Evolutionary conservation across 1,140 invertebrate species (phyloP).

Genomic region (Pemphigus obesinymphae): DNA sequence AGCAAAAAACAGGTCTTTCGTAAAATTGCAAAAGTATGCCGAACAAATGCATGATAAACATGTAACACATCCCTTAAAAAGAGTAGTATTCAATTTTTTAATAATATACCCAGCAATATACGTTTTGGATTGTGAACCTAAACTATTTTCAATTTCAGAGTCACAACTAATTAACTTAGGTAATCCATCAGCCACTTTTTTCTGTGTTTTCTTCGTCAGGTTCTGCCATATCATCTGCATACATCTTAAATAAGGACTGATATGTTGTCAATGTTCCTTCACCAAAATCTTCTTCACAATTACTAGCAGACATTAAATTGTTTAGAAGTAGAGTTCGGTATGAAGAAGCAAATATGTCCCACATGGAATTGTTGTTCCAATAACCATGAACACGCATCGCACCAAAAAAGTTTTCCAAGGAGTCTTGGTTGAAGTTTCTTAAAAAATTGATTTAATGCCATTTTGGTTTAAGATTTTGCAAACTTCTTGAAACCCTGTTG

Average conservation of each 20-base stretch:
- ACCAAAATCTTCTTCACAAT: background rate
- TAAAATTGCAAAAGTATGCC: too few species aligned
- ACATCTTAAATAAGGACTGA: background rate
- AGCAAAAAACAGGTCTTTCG: too few species aligned
- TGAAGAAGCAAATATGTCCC: background rate
- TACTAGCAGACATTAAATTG: background rate
- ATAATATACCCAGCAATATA: background rate
- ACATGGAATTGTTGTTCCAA: background rate
- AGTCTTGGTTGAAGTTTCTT: background rate
- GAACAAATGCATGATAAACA: too few species aligned
- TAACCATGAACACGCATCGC: background rate
- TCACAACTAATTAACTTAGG: background rate
- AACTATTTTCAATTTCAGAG: too few species aligned
- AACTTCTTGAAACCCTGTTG: background rate
- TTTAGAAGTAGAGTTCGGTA: background rate
- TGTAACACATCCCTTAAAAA: too few species aligned
- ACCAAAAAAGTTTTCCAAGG: background rate
- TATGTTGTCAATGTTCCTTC: too few species aligned
- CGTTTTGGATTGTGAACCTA: background rate
- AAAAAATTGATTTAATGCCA: background rate
- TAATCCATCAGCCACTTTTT: background rate
- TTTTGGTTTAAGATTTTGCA: background rate
- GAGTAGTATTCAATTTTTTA: too few species aligned
- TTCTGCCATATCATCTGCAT: background rate
- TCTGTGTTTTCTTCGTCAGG: background rate